Evolutionary conservation across 2,797 vertebrate genomes (phyloP).

Genomic region (Coreius guichenoti): DNA sequence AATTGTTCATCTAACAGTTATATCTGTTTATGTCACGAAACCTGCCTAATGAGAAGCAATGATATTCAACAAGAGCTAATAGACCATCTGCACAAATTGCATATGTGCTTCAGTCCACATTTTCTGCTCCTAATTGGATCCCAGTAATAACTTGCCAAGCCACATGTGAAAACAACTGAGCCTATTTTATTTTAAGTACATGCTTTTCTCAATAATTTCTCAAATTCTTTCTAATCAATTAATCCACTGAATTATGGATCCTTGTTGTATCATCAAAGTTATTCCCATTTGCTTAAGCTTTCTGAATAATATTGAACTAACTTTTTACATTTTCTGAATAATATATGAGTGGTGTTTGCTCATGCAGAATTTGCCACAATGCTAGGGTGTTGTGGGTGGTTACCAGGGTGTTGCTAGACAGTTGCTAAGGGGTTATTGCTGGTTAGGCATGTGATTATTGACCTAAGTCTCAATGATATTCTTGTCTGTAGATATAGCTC

Average conservation of each 20-base stretch:
- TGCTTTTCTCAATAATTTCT: background rate
- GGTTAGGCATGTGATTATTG: too few relatives aligned
- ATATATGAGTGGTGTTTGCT: background rate
- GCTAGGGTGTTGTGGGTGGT: too few relatives aligned
- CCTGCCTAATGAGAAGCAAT: background rate
- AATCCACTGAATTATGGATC: background rate
- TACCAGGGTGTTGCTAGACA: too few relatives aligned
- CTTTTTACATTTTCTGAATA: background rate
- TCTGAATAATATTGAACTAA: background rate
- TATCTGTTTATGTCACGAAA: conserved; percentile 1
- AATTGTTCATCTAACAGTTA: background rate
- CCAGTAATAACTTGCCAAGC: background rate
- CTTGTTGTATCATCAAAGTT: background rate
- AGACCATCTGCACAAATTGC: background rate
- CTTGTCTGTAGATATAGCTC: too few relatives aligned
- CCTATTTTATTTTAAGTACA: background rate
- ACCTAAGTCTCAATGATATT: too few relatives aligned
- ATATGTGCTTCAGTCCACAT: background rate
- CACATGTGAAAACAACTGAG: background rate
- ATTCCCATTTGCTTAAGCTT: background rate
- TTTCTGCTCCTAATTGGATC: conserved; percentile 5
- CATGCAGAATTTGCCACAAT: background rate
- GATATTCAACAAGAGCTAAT: background rate
- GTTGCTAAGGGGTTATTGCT: too few relatives aligned
- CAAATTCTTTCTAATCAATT: background rate